These are phyloP conservation scores for Phalera bucephala DNA, from an alignment of 2,888 invertebrate genomes.

Conservation along the genomic window DNA sequence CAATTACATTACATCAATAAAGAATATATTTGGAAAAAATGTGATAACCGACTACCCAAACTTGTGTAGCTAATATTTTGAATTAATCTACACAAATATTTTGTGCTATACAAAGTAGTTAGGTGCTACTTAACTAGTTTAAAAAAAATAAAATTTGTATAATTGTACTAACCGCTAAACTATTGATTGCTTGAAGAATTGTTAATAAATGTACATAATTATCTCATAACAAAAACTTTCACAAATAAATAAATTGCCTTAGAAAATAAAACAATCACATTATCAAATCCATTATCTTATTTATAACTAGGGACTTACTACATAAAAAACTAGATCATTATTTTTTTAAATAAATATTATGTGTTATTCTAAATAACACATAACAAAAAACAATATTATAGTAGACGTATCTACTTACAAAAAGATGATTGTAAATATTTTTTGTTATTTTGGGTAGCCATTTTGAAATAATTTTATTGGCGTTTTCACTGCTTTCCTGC, in stretches of 20 bases:
- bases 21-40: too few species aligned
- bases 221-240: conserved; percentile 15
- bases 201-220: too few species aligned
- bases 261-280: conserved; percentile 36
- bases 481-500: too few species aligned
- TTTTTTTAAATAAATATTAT: neutral
- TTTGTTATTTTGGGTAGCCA: too few species aligned
- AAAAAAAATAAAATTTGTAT: neutral
- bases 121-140: neutral
- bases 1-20: too few species aligned
- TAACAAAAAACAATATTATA: too few species aligned
- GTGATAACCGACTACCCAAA: too few species aligned
- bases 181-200: conserved; percentile 2
- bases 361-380: neutral
- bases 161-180: neutral
- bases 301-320: conserved; percentile 15
- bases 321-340: conserved; percentile 10
- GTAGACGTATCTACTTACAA: too few species aligned
- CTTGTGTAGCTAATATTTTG: neutral
- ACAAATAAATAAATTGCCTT: conserved; percentile 33
- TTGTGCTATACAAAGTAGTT: neutral
- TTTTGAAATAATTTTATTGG: too few species aligned
- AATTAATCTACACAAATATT: too few species aligned
- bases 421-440: too few species aligned
- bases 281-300: conserved; percentile 32